Conservation (phyloP, 23 tunicate genomes). For the Styela plicata region DNA sequence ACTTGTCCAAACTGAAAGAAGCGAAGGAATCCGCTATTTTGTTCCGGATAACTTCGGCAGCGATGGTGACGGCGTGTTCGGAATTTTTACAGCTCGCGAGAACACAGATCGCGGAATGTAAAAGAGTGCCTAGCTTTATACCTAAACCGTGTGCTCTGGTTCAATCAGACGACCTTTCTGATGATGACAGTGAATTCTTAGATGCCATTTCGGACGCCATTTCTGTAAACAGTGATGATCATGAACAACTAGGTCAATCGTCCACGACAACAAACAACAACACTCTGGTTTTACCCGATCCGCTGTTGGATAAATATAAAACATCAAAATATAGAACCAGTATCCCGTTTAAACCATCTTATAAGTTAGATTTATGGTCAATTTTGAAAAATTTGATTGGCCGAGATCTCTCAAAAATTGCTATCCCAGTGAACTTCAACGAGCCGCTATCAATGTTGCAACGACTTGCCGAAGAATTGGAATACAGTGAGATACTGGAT, state of each 20-base stretch:
- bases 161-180: constrained; percentile 65
- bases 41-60: constrained; percentile 84
- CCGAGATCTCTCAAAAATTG: constrained; percentile 85
- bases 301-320: background rate
- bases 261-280: constrained; percentile 16
- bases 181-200: constrained; percentile 1
- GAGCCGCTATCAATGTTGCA: constrained; percentile 97
- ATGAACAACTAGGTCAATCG: background rate
- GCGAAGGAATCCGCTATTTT: constrained; percentile 71
- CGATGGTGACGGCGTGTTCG: constrained; percentile 74
- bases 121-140: constrained; percentile 59
- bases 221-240: constrained; percentile 14
- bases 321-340: constrained; percentile 31
- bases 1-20: constrained; percentile 31
- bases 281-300: background rate
- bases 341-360: constrained; percentile 83
- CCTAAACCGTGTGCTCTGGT: constrained; percentile 59
- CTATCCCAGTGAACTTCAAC: constrained; percentile 96
- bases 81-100: constrained; percentile 71
- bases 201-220: constrained; percentile 65
- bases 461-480: constrained; percentile 84
- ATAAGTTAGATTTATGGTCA: constrained; percentile 85
- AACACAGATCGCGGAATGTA: constrained; percentile 62
- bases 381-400: constrained; percentile 93
- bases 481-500: constrained; percentile 68